These are phyloP conservation scores for Bovichtus variegatus DNA, from an alignment of 2,797 vertebrate genomes.

Conservation along the genomic window DNA sequence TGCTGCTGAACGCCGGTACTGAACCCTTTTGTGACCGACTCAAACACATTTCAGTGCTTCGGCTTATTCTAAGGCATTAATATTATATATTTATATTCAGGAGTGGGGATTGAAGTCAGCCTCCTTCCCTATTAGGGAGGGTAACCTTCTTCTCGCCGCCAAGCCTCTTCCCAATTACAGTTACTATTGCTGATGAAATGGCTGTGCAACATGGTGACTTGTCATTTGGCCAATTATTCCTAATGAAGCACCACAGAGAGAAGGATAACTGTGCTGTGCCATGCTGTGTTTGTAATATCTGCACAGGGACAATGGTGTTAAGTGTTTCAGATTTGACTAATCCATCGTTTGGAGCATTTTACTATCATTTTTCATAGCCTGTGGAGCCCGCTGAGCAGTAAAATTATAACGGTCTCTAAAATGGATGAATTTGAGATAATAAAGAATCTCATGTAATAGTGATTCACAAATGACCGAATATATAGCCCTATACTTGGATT, in stretches of 20 bases:
- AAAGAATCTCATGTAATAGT: background rate
- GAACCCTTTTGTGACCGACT: slow-evolving; percentile 52
- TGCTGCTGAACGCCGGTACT: slow-evolving; percentile 31
- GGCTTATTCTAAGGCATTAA: slow-evolving; percentile 53
- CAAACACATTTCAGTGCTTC: slow-evolving; percentile 50
- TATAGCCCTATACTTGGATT: background rate
- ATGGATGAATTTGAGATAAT: slow-evolving; percentile 8
- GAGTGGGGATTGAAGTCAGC: slow-evolving; percentile 72
- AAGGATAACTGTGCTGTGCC: slow-evolving; percentile 54
- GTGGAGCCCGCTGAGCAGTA: slow-evolving; percentile 41
- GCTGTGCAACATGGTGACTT: slow-evolving; percentile 77
- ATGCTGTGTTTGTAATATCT: slow-evolving; percentile 68
- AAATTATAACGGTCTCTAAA: slow-evolving; percentile 18
- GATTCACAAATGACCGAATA: background rate
- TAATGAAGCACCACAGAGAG: slow-evolving; percentile 75
- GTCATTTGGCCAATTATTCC: slow-evolving; percentile 84
- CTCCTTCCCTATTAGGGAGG: slow-evolving; percentile 69
- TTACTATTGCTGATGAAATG: slow-evolving; percentile 80
- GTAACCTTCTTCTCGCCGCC: slow-evolving; percentile 70
- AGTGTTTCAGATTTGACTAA: slow-evolving; percentile 59
- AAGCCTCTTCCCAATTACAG: slow-evolving; percentile 78
- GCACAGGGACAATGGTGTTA: slow-evolving; percentile 44
- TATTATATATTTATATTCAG: slow-evolving; percentile 70
- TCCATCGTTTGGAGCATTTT: slow-evolving; percentile 33
- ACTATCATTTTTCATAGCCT: slow-evolving; percentile 30